Conservation (phyloP, 2,888 invertebrate genomes). For the Nasonovia ribisnigri region DNA sequence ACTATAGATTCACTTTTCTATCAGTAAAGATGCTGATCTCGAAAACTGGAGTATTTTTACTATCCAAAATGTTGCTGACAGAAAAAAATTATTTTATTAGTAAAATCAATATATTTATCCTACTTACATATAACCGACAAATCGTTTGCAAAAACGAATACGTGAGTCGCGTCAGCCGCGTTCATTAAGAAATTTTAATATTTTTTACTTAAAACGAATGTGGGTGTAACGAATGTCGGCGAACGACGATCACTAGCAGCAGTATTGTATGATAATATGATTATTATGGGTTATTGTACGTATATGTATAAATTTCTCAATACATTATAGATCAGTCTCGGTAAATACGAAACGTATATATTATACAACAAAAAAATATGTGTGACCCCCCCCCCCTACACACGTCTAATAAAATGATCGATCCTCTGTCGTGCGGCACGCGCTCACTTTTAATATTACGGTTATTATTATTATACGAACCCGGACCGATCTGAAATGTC, state of each 20-base stretch:
- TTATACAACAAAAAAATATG: neutral
- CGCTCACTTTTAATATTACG: neutral
- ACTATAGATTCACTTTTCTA: too few species aligned
- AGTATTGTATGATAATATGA: neutral
- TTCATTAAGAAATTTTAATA: too few species aligned
- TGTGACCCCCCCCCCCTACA: neutral
- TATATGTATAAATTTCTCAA: neutral
- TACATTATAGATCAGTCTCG: neutral
- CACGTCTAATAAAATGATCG: neutral
- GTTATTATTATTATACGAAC: neutral
- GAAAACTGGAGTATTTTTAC: too few species aligned
- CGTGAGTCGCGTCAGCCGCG: too few species aligned
- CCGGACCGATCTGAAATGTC: neutral
- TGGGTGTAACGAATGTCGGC: neutral
- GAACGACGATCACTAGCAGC: neutral
- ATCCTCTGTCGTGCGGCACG: neutral
- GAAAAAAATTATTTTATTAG: too few species aligned
- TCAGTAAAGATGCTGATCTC: too few species aligned
- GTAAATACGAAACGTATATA: conserved; percentile 17
- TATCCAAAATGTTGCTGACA: too few species aligned
- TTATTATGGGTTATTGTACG: neutral
- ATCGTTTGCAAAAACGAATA: neutral
- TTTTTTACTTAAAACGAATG: neutral
- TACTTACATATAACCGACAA: neutral
- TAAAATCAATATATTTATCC: too few species aligned